These are phyloP conservation scores for Drusus annulatus DNA, from an alignment of 1,140 invertebrate genomes.

Conservation along the genomic window DNA sequence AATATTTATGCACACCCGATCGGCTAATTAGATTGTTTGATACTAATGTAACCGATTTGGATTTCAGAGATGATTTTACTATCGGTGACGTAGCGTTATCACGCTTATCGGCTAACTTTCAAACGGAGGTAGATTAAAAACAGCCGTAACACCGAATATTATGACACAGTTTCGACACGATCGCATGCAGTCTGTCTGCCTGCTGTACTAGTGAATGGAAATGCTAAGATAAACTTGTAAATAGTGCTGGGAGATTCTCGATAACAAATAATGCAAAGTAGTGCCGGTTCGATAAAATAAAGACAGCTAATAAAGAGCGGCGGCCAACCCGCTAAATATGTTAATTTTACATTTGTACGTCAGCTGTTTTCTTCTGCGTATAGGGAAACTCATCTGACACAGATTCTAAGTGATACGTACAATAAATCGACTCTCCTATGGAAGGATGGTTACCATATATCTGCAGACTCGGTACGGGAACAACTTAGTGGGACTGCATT, in stretches of 20 bases:
- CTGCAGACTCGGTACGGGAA: too few relatives aligned
- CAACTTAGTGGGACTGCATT: too few relatives aligned
- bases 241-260: slow-evolving; percentile 3
- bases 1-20: background rate
- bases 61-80: slow-evolving; percentile 24
- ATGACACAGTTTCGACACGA: background rate
- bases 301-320: background rate
- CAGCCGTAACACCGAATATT: background rate
- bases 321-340: background rate
- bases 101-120: background rate
- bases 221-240: background rate
- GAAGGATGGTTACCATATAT: too few relatives aligned
- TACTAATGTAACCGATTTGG: background rate
- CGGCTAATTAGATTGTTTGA: slow-evolving; percentile 1
- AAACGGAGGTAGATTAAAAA: background rate
- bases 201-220: slow-evolving; percentile 6
- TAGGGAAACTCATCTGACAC: too few relatives aligned
- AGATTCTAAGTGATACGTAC: too few relatives aligned
- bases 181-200: background rate
- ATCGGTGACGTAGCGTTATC: slow-evolving; percentile 15
- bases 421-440: too few relatives aligned
- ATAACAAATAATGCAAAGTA: slow-evolving; percentile 40
- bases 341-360: too few relatives aligned
- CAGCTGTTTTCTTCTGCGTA: too few relatives aligned
- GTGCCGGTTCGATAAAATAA: slow-evolving; percentile 10